A percentile compares a stretch with the other conserved stretches of the same genome.
Conservation (phyloP, 2,888 invertebrate species). For the Unio delphinus region DNA sequence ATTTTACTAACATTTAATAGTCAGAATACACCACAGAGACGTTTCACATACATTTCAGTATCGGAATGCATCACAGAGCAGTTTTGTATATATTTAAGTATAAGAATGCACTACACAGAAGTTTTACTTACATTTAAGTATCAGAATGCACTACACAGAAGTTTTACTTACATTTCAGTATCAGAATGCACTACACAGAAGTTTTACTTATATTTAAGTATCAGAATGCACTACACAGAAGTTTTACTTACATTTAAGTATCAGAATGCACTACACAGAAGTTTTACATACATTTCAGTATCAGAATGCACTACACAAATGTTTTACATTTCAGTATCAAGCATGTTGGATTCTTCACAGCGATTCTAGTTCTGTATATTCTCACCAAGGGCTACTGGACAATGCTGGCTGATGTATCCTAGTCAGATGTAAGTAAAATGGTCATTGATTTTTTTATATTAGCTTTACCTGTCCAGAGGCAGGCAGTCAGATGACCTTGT, state of each 20-base stretch:
- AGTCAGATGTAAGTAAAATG: conserved; percentile 60
- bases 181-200: neutral
- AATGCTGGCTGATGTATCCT: conserved; percentile 62
- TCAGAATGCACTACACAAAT: neutral
- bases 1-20: conserved; percentile 73
- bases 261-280: no score
- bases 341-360: conserved; percentile 89
- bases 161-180: neutral
- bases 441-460: no score
- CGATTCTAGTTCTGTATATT: conserved; percentile 81
- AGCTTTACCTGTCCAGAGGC: no score
- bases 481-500: no score
- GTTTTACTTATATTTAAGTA: neutral
- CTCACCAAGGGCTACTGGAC: conserved; percentile 86
- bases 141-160: no score
- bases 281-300: neutral
- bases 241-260: no score
- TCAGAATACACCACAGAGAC: conserved; percentile 72
- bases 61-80: no score
- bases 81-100: no score
- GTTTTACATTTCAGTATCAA: conserved; percentile 79
- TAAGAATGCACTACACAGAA: no score
- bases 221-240: neutral
- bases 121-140: no score
- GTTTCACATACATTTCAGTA: no score